Evolutionary conservation across 1,140 invertebrate genomes (phyloP), one percentile per base, ranked within the genome.

Genomic region (Microplitis demolitor): DNA sequence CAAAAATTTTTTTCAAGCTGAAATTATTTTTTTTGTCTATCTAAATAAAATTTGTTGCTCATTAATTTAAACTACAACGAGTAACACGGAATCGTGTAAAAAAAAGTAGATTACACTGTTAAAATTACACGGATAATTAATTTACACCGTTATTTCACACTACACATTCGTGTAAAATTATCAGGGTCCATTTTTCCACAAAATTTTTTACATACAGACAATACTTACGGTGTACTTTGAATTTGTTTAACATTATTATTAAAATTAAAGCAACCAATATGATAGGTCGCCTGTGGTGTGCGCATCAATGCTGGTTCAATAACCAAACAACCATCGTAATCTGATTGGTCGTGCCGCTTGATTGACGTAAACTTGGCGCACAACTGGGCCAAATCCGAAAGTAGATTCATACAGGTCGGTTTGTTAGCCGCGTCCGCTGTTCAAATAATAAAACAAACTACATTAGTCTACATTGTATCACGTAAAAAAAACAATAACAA

Each of bases 261-360:
- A 78, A 89, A 88, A 73, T 84, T 85, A 80, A 89, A 89, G 76
- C 89, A 89, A 39, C 88, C 88, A 64, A 89, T 83, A 50, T 83
- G 82, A 74, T 88, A 89, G 8, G 84, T 84, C 9, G 85, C 86
- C 71, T 88, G 87, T 11, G 84, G 76, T 61, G 88, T 80, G 14
- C 87, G 84, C 74, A 89, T 77, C 9, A 89, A 77, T n/a, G 84
- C 84, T 4, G 89, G 88, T 75, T 89, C 87, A 66, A 89, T 82
- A 39, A 87, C 83, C 66, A 88, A 71, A 71, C 89, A 89, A 31
- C 88, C 88, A 67, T 88, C 82, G 72, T 85, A 78, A 63, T 82
- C 82, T n/a, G 77, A 68, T 31, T 67, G 66, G 6, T 84, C 82
- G 8, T 76, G 71, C 50, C 50, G 78, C 66, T 78, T 85, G 33